A percentile compares a stretch with the other conserved stretches of the same genome.
phyloP scores from a whole-genome alignment of 2,113 vertebrate genomes.

The Xiphophorus maculatus region DNA sequence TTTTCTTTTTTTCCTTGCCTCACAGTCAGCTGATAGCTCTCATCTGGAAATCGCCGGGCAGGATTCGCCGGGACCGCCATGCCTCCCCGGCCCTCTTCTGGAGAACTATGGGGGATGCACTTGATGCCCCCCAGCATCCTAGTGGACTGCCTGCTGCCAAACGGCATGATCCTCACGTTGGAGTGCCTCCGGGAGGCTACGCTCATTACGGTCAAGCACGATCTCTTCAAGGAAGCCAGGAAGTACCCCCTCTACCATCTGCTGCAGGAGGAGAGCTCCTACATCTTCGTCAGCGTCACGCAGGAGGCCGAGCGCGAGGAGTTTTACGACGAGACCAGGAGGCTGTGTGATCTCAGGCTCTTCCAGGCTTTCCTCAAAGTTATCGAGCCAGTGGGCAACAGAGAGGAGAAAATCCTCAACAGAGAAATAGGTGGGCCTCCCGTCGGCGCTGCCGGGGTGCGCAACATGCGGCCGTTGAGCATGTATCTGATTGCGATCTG shows the following conservation, averaged over 20 bases:
- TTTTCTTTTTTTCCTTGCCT: neutral
- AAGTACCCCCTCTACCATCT: slow-evolving; percentile 96
- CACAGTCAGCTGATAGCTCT: slow-evolving; percentile 55
- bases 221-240: slow-evolving; percentile 96
- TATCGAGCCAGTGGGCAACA: slow-evolving; percentile 97
- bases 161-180: slow-evolving; percentile 97
- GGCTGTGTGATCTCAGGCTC: slow-evolving; percentile 94
- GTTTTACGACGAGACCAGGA: slow-evolving; percentile 97
- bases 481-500: slow-evolving; percentile 6
- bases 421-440: slow-evolving; percentile 93
- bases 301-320: slow-evolving; percentile 98
- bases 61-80: slow-evolving; percentile 76
- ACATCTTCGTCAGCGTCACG: slow-evolving; percentile 99
- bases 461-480: neutral
- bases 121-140: slow-evolving; percentile 98
- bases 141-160: slow-evolving; percentile 96
- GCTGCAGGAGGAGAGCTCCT: slow-evolving; percentile 97
- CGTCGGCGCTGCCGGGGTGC: neutral
- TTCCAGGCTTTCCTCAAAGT: slow-evolving; percentile 98
- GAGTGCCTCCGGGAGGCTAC: slow-evolving; percentile 99
- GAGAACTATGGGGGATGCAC: slow-evolving; percentile 98
- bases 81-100: slow-evolving; percentile 96
- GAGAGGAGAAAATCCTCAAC: slow-evolving; percentile 98
- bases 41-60: slow-evolving; percentile 61
- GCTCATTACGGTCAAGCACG: slow-evolving; percentile 94